Conservation (phyloP, 2,113 vertebrate genomes). For the Nerophis lumbriciformis region DNA sequence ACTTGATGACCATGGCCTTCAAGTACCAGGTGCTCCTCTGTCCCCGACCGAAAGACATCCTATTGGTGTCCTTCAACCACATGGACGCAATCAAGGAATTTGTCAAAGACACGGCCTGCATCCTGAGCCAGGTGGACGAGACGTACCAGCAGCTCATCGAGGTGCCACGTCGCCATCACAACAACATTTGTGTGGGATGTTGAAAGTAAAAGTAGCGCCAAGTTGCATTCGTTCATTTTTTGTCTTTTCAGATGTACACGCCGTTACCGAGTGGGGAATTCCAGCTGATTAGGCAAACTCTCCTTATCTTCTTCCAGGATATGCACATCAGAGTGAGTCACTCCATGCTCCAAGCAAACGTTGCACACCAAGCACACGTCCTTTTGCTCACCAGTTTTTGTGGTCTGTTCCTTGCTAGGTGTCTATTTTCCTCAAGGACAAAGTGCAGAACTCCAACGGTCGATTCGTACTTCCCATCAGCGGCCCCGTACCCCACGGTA, state of each 20-base stretch:
- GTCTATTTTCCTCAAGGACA: constrained; percentile 97
- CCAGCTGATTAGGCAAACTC: constrained; percentile 91
- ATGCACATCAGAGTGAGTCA: constrained; percentile 93
- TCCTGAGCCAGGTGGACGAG: constrained; percentile 89
- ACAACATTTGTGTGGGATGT: neutral
- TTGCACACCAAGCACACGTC: neutral
- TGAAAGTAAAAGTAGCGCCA: neutral
- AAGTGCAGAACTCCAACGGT: constrained; percentile 94
- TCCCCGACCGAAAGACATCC: constrained; percentile 86
- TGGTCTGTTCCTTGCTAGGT: constrained; percentile 70
- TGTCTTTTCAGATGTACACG: constrained; percentile 75
- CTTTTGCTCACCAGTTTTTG: neutral
- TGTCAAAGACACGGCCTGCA: constrained; percentile 80
- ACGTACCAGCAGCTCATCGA: constrained; percentile 83
- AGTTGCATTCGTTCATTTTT: neutral
- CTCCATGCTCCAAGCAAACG: neutral
- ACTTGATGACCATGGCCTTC: constrained; percentile 99
- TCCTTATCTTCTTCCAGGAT: constrained; percentile 96
- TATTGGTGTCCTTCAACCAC: constrained; percentile 94
- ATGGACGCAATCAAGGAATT: constrained; percentile 95
- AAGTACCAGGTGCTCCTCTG: constrained; percentile 96
- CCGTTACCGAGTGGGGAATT: constrained; percentile 80
- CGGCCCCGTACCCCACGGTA: constrained; percentile 87
- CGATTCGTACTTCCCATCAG: constrained; percentile 89
- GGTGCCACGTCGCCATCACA: constrained; percentile 27